Percentiles rank a stretch among this genome's conserved stretches.
These are phyloP conservation scores for Coleophora flavipennella DNA, from an alignment of 2,888 invertebrate species.

Conservation along the genomic window DNA sequence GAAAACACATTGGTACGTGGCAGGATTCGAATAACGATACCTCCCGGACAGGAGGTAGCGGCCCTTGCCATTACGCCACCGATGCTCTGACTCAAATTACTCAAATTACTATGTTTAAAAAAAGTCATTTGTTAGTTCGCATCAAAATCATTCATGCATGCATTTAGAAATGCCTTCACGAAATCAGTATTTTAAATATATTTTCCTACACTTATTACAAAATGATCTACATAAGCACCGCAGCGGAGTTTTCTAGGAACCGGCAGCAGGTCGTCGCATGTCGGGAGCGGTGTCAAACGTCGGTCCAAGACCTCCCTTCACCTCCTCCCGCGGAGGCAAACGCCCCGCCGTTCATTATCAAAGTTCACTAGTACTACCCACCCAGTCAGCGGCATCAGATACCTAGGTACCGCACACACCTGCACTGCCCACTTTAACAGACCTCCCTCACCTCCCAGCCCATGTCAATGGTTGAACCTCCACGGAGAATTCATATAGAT, in stretches of 20 bases:
- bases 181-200: too few species aligned
- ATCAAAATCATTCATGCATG: too few species aligned
- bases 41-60: too few species aligned
- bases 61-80: too few species aligned
- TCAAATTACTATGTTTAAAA: too few species aligned
- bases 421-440: slow-evolving; percentile 21
- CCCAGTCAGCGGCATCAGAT: slow-evolving; percentile 35
- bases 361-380: slow-evolving; percentile 66
- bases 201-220: too few species aligned
- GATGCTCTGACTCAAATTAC: too few species aligned
- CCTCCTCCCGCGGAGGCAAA: slow-evolving; percentile 39
- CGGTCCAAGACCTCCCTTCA: slow-evolving; percentile 22
- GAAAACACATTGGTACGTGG: too few species aligned
- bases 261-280: slow-evolving; percentile 56
- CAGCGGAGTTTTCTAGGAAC: slow-evolving; percentile 42
- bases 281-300: slow-evolving; percentile 13
- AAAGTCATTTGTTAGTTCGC: too few species aligned
- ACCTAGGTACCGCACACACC: neutral
- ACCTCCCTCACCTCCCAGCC: slow-evolving; percentile 26
- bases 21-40: too few species aligned
- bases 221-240: neutral
- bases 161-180: too few species aligned
- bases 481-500: slow-evolving; percentile 12
- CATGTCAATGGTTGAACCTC: slow-evolving; percentile 5
- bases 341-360: slow-evolving; percentile 67